phyloP scores from a whole-genome alignment of 2,888 invertebrate species.

The Labia minor region DNA sequence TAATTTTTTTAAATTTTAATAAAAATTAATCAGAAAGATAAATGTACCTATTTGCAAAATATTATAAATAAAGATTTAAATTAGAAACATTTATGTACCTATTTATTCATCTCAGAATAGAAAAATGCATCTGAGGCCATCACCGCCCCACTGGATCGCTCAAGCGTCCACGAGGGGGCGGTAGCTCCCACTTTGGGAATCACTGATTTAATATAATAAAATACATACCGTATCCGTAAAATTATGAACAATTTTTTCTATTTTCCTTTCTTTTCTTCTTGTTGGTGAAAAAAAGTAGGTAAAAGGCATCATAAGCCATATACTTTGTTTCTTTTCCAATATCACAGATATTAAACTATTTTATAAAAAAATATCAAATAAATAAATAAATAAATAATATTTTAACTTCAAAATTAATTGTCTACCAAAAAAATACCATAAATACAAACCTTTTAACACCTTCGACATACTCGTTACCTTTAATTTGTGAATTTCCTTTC shows the following conservation, averaged over 20 bases:
- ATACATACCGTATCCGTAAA: background rate
- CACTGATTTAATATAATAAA: background rate
- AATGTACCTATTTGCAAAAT: no score
- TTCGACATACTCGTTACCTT: slow-evolving; percentile 33
- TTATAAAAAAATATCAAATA: no score
- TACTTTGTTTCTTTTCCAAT: background rate
- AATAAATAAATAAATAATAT: no score
- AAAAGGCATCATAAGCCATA: background rate
- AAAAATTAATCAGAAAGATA: background rate
- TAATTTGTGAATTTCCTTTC: slow-evolving; percentile 36
- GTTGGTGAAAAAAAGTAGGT: background rate
- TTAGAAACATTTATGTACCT: no score
- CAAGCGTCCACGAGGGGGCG: no score
- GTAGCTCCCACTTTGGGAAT: no score
- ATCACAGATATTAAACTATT: no score
- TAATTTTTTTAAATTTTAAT: background rate
- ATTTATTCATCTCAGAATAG: background rate
- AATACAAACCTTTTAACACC: slow-evolving; percentile 28
- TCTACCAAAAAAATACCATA: no score
- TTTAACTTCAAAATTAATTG: background rate
- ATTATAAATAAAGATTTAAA: no score
- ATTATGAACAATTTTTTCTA: background rate
- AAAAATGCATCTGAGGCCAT: no score
- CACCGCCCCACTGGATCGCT: no score
- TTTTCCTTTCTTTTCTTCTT: background rate